A percentile compares a stretch with the other conserved stretches of the same genome.
Conservation (phyloP, 2,113 vertebrate genomes). For the Ceyx cyanopectus region DNA sequence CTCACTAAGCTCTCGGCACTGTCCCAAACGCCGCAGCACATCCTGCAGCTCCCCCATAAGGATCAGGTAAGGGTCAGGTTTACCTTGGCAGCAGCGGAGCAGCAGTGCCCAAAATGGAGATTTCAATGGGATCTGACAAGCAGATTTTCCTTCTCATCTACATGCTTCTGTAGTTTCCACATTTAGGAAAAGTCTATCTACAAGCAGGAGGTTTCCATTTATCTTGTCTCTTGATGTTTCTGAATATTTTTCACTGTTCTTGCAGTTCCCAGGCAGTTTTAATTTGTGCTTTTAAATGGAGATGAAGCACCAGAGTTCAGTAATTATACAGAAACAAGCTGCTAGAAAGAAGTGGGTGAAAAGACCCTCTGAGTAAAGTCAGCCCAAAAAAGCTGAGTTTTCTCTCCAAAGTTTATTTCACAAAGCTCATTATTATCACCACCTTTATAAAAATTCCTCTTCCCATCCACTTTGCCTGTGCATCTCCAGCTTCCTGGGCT, state of each 20-base stretch:
- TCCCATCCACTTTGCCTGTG: background rate
- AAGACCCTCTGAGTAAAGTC: slow-evolving; percentile 35
- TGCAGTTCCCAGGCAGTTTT: slow-evolving; percentile 45
- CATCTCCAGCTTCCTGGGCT: background rate
- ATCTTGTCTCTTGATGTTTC: slow-evolving; percentile 30
- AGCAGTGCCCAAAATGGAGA: slow-evolving; percentile 47
- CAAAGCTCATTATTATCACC: background rate
- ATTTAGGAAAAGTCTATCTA: slow-evolving; percentile 46
- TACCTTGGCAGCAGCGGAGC: slow-evolving; percentile 69
- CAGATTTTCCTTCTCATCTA: slow-evolving; percentile 48
- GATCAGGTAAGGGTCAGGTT: slow-evolving; percentile 44
- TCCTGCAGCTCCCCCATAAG: background rate
- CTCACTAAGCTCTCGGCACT: background rate
- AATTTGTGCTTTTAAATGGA: slow-evolving; percentile 30
- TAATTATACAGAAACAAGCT: slow-evolving; percentile 21
- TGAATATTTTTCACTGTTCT: slow-evolving; percentile 37
- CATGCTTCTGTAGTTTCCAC: slow-evolving; percentile 44
- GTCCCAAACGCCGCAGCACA: background rate
- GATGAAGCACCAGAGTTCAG: slow-evolving; percentile 27
- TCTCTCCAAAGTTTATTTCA: slow-evolving; percentile 40
- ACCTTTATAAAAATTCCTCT: slow-evolving; percentile 21
- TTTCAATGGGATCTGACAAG: slow-evolving; percentile 46
- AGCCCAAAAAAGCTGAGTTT: slow-evolving; percentile 10
- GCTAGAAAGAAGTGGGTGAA: background rate
- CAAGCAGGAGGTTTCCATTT: slow-evolving; percentile 31